Evolutionary conservation across 2,113 vertebrate genomes (phyloP), one percentile per base, ranked within the genome.

Genomic region (Galbula dea): DNA sequence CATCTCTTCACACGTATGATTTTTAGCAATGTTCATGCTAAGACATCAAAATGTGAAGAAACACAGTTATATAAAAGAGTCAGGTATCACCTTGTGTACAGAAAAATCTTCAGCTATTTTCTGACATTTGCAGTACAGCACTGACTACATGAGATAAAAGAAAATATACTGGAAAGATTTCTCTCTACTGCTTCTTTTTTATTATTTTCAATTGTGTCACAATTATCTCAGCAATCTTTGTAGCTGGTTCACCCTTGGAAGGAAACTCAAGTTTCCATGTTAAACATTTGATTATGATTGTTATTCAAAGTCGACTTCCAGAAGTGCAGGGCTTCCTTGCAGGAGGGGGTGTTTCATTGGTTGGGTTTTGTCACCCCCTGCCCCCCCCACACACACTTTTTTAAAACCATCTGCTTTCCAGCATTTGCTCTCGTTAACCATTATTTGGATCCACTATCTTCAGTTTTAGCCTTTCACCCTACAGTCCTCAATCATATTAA

Each of bases 321-420:
- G 24, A 90, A 77, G n/a, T 11, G 12, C 2, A 2, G 3, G 1
- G 2, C 0, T 2, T 43, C 41, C 41, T 43, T 15, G 41, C 41
- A 43, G 41, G 41, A 43, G 41, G 32, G 19, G 19, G 32, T 10
- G 15, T 8, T 12, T 72, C 30, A 26, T 62, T 83, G 18, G 26
- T 24, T 57, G 7, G 12, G 1, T 3, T 21, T 23, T 41, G 3
- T 43, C 15, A n/a, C n/a, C n/a, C n/a, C n/a, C n/a, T n/a, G n/a
- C n/a, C n/a, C n/a, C n/a, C n/a, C n/a, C n/a, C n/a, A n/a, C n/a
- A n/a, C n/a, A n/a, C n/a, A n/a, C n/a, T 43, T 30, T 23, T 24
- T 67, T 36, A n/a, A n/a, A n/a, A n/a, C 10, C 6, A 3, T 88
- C 15, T 43, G 41, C 41, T 85, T 67, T 41, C 22, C 20, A 71